phyloP scores from a whole-genome alignment of 2,888 invertebrate species.

The Cepaea hortensis region DNA sequence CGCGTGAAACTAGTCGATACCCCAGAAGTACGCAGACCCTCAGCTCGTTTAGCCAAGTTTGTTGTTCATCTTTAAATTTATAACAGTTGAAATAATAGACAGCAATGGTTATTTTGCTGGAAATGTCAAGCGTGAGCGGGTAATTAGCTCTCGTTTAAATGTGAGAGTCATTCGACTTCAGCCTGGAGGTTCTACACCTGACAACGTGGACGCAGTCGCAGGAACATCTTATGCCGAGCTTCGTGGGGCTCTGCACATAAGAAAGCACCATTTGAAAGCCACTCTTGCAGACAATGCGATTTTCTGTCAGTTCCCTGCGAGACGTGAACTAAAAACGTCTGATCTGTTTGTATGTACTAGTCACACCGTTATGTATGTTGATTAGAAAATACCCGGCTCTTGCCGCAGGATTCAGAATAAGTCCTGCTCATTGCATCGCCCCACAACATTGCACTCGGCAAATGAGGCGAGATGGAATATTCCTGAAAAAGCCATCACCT shows the following conservation, averaged over 20 bases:
- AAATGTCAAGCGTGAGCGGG: not conserved
- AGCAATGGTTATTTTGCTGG: slow-evolving; percentile 6
- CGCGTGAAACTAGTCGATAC: slow-evolving; percentile 28
- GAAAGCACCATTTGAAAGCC: slow-evolving; percentile 6
- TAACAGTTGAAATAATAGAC: slow-evolving; percentile 43
- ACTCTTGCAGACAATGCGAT: not conserved
- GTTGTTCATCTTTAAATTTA: slow-evolving; percentile 41
- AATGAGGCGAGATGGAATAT: slow-evolving; percentile 40
- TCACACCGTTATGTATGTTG: slow-evolving; percentile 35
- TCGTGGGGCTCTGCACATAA: not conserved
- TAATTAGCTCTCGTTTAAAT: slow-evolving; percentile 41
- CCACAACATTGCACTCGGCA: slow-evolving; percentile 21
- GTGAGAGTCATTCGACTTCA: not conserved
- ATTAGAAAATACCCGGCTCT: slow-evolving; percentile 23
- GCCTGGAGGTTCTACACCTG: slow-evolving; percentile 32
- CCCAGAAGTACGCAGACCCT: not conserved
- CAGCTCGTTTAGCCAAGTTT: slow-evolving; percentile 1
- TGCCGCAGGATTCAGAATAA: slow-evolving; percentile 10
- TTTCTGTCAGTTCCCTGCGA: slow-evolving; percentile 14
- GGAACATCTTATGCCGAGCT: not conserved
- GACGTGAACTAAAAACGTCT: not conserved
- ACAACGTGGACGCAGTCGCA: not conserved
- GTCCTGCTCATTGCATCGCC: slow-evolving; percentile 13
- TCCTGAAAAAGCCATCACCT: slow-evolving; percentile 41
- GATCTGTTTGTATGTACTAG: slow-evolving; percentile 31